Evolutionary conservation across 2,888 invertebrate species (phyloP), one percentile per base, ranked within the genome.

Genomic region (Spicauda simplicius): DNA sequence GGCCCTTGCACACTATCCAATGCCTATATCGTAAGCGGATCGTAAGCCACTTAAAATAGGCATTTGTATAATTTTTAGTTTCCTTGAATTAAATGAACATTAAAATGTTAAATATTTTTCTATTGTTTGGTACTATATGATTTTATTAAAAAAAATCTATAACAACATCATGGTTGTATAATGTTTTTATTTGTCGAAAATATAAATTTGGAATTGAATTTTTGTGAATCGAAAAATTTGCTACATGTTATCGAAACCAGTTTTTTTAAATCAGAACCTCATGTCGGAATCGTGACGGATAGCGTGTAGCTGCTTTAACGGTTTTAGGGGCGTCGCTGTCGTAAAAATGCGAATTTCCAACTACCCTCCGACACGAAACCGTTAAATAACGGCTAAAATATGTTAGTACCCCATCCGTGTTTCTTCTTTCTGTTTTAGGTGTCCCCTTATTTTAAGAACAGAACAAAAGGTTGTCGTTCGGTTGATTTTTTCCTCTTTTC

Each of bases 261-360:
- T n/a, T n/a, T n/a, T n/a, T n/a, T n/a, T n/a, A n/a, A n/a, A n/a
- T n/a, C n/a, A 33, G 12, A 1, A 48, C 16, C 48, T 7, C 16
- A 16, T 48, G 68, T 66, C 19, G 58, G 69, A 60, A 50, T 65
- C 68, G 16, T 11, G 30, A 37, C 64, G 37, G 48, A 20, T 37
- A 41, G 52, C 18, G 45, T 58, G 57, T 50, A 58, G 30, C 41
- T 2, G 7, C 41, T 16, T 52, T 14, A 37, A 20, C 62, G 58
- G 56, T 64, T 63, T 67, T 62, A 67, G 67, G 60, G 69, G 50
- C 64, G 64, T 56, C 18, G 56, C 64, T 66, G 45, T 73, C 72
- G 69, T 72, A 71, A 73, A 73, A 72, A 70, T 68, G 61, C 55
- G 68, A 69, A 71, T 70, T 73, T 72, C 59, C 67, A 69, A 73